Conservation (phyloP, 1,140 invertebrate species). For the Drosophila ficusphila region DNA sequence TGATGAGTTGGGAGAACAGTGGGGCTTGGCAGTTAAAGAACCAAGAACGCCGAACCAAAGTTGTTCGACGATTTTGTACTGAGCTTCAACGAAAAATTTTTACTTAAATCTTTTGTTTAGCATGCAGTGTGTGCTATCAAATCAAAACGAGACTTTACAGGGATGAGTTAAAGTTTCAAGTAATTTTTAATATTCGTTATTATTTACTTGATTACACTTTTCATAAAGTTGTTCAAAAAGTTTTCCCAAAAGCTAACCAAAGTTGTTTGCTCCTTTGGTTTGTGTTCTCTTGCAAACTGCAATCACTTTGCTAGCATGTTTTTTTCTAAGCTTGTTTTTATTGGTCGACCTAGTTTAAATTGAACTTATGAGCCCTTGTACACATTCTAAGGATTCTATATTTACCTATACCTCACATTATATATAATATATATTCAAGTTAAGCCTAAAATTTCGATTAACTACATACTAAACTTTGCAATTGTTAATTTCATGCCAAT, state of each 20-base stretch:
- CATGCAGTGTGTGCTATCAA: constrained; percentile 5
- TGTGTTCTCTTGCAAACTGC: constrained; percentile 1
- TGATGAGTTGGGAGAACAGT: constrained; percentile 22
- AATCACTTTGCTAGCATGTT: constrained; percentile 1
- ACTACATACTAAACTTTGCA: too few species aligned
- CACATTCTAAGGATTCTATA: too few species aligned
- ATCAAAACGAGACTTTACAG: constrained; percentile 1
- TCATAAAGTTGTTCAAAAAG: constrained; percentile 12
- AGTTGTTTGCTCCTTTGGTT: not conserved
- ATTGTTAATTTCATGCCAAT: too few species aligned
- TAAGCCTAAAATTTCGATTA: too few species aligned
- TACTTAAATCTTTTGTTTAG: not conserved
- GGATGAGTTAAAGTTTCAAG: constrained; percentile 3
- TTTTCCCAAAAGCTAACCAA: constrained; percentile 7
- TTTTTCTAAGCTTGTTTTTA: not conserved
- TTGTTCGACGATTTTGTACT: too few species aligned
- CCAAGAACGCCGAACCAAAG: not conserved
- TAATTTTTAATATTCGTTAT: constrained; percentile 24
- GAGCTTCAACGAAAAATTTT: not conserved
- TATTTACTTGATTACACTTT: constrained; percentile 31
- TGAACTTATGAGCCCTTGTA: too few species aligned
- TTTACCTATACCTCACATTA: too few species aligned
- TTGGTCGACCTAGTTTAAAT: not conserved
- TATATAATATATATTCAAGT: too few species aligned
- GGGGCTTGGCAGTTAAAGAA: not conserved